phyloP scores from a whole-genome alignment of 2,113 vertebrate species.

The Macaca nemestrina region DNA sequence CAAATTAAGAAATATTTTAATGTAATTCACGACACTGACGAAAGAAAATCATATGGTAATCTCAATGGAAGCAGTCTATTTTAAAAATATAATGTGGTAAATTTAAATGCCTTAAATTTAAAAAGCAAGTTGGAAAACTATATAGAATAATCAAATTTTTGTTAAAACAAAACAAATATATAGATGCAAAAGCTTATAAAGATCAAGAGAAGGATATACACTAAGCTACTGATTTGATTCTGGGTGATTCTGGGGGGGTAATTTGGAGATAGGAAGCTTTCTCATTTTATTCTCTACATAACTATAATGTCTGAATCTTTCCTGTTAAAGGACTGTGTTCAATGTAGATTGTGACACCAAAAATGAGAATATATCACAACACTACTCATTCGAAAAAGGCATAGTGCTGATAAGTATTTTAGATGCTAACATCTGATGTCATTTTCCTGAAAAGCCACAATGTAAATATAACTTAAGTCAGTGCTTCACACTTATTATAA shows the following conservation, averaged over 20 bases:
- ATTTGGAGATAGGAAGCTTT: not conserved
- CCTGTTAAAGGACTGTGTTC: not conserved
- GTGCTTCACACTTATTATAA: not conserved
- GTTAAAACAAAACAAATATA: not conserved
- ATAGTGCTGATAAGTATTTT: not conserved
- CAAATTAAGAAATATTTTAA: slow-evolving; percentile 23
- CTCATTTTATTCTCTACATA: not conserved
- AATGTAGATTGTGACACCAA: not conserved
- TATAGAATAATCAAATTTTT: not conserved
- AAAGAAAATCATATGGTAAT: not conserved
- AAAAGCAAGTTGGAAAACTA: not conserved
- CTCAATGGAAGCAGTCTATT: not conserved
- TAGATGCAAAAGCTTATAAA: not conserved
- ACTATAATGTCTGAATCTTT: not conserved
- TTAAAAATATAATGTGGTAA: not conserved
- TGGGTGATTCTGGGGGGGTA: not conserved
- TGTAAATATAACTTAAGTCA: not conserved
- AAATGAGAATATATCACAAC: not conserved
- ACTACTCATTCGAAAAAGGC: not conserved
- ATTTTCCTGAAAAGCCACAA: not conserved
- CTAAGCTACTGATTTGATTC: not conserved
- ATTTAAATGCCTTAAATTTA: not conserved
- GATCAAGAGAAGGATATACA: not conserved
- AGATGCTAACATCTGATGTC: not conserved
- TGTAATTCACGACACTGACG: not conserved